Conservation (phyloP, 2,888 invertebrate species). For the Nemotelus pantherinus region DNA sequence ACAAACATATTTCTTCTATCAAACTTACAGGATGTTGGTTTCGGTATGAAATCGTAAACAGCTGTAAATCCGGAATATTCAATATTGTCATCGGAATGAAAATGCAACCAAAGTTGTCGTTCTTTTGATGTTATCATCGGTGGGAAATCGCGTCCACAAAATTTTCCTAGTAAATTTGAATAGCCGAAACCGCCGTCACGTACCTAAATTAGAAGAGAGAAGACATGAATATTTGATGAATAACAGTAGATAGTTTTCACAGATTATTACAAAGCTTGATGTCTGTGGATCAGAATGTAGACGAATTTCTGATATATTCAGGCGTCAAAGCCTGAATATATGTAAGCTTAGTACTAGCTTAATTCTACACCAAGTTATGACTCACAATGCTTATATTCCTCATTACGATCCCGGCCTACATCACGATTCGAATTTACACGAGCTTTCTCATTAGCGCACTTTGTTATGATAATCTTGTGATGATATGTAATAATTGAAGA, state of each 20-base stretch:
- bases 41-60: conserved; percentile 74
- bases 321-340: no score
- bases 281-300: not conserved
- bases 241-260: not conserved
- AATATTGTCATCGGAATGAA: conserved; percentile 83
- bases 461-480: no score
- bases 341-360: no score
- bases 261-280: not conserved
- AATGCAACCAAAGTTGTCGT: conserved; percentile 80
- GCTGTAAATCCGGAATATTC: conserved; percentile 83
- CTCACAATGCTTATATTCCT: no score
- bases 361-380: no score
- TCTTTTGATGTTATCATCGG: conserved; percentile 77
- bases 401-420: no score
- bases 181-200: conserved; percentile 84
- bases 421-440: no score
- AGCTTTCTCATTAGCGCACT: no score
- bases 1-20: not conserved
- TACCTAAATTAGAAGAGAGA: conserved; percentile 63
- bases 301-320: no score
- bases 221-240: not conserved
- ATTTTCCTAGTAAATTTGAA: conserved; percentile 72
- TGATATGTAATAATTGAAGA: no score
- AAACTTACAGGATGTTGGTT: conserved; percentile 61
- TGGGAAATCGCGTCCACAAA: conserved; percentile 78